These are phyloP conservation scores for Rostratula benghalensis DNA, from an alignment of 2,113 vertebrate species.

Conservation along the genomic window DNA sequence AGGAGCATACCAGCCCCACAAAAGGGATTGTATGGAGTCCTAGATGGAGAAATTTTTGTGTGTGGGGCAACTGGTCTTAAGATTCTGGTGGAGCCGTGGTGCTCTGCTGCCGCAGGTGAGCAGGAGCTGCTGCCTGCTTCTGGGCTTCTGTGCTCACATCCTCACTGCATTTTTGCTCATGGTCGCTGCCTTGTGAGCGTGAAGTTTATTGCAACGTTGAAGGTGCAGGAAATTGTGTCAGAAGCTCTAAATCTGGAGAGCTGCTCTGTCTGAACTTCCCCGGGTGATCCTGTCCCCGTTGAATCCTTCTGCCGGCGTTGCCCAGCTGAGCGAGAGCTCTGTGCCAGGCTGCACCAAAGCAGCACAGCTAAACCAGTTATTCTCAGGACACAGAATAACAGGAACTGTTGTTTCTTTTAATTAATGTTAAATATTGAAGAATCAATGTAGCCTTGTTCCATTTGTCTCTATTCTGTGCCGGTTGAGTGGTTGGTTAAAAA, in stretches of 20 bases:
- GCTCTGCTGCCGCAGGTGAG: not conserved
- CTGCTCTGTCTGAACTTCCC: not conserved
- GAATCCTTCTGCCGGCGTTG: not conserved
- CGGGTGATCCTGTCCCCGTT: not conserved
- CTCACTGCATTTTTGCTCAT: not conserved
- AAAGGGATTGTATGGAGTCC: not conserved
- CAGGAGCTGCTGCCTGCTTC: not conserved
- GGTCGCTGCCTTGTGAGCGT: not conserved
- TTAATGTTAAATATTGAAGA: not conserved
- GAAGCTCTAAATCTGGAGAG: not conserved
- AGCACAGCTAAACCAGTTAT: not conserved
- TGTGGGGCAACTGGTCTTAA: not conserved
- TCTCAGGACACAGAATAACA: not conserved
- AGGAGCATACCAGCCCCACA: not conserved
- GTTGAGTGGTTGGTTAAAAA: not conserved
- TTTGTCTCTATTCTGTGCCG: not conserved
- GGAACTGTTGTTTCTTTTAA: not conserved
- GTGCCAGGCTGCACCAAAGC: not conserved
- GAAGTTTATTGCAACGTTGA: not conserved
- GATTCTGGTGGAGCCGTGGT: accelerated
- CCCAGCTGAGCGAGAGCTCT: not conserved
- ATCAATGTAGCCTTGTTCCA: not conserved
- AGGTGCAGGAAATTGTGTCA: not conserved
- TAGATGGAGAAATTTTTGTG: not conserved
- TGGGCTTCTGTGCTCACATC: accelerated